These are phyloP conservation scores for Mirza zaza DNA, from an alignment of 2,113 vertebrate genomes.

Conservation along the genomic window DNA sequence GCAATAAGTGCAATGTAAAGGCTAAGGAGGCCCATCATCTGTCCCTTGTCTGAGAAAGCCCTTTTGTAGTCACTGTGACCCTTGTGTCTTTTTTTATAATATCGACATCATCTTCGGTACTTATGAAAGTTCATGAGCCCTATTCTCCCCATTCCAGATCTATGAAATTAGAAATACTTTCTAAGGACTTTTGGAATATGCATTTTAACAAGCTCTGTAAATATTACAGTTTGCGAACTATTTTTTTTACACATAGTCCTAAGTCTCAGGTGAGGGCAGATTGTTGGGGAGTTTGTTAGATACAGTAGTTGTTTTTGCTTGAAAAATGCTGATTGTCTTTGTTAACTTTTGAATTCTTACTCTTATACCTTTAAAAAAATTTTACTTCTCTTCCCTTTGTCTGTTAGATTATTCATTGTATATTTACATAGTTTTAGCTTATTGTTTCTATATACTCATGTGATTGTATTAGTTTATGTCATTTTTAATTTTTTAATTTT, in stretches of 20 bases:
- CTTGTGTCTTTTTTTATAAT: background rate
- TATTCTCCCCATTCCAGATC: background rate
- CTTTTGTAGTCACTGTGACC: background rate
- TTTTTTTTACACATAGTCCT: background rate
- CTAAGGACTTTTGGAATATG: background rate
- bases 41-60: background rate
- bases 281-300: background rate
- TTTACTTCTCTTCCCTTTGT: background rate
- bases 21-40: background rate
- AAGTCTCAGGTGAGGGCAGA: background rate
- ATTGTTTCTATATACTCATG: background rate
- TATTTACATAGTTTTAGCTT: background rate
- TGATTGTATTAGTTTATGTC: background rate
- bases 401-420: background rate
- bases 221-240: background rate
- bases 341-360: constrained; percentile 3
- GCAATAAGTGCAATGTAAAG: background rate
- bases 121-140: background rate
- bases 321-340: background rate
- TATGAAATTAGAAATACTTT: background rate
- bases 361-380: background rate
- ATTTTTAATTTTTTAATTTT: background rate
- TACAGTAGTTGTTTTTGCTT: background rate
- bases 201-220: background rate
- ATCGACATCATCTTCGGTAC: background rate